These are phyloP conservation scores for Reticulitermes lucifugus DNA, from an alignment of 2,888 invertebrate species.

Conservation along the genomic window DNA sequence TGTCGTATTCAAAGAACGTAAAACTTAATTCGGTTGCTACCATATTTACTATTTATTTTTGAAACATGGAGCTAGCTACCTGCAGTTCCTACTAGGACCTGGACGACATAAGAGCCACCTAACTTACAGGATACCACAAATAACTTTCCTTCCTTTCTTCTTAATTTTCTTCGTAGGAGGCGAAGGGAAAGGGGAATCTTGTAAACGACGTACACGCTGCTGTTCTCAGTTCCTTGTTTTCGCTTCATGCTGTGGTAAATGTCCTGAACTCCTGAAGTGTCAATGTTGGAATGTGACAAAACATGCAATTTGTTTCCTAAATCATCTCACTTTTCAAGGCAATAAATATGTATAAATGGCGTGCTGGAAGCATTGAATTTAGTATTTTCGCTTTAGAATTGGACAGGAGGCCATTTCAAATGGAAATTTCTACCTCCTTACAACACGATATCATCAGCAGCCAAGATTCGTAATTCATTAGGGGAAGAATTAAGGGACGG, in stretches of 20 bases:
- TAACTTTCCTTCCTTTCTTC: neutral
- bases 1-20: neutral
- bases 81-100: neutral
- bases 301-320: slow-evolving; percentile 42
- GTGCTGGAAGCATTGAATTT: neutral
- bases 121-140: neutral
- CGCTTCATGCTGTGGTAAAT: slow-evolving; percentile 31
- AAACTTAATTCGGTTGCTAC: neutral
- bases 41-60: neutral
- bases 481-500: neutral
- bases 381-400: neutral
- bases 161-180: neutral
- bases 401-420: neutral
- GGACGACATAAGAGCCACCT: neutral
- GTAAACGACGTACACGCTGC: neutral
- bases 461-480: neutral
- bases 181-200: neutral
- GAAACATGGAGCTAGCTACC: neutral
- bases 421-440: neutral
- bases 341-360: slow-evolving; percentile 12
- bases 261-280: slow-evolving; percentile 41
- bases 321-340: slow-evolving; percentile 25
- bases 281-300: slow-evolving; percentile 46
- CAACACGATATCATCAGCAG: neutral
- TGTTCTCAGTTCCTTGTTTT: neutral